A percentile compares a stretch with the other conserved stretches of the same genome.
Conservation (phyloP, 2,113 vertebrate genomes). For the Proterorhinus semilunaris region DNA sequence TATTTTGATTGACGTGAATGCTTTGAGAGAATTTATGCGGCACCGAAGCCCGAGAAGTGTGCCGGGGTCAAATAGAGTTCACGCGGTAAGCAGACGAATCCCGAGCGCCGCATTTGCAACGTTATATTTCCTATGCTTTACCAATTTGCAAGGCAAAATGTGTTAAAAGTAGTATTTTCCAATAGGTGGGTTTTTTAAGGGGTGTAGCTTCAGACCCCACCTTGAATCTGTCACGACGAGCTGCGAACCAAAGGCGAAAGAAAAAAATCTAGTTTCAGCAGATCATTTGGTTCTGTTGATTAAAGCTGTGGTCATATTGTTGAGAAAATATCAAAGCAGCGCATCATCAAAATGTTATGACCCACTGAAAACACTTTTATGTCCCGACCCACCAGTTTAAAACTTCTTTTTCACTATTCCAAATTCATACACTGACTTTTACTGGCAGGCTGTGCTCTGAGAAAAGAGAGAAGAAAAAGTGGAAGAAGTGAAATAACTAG, state of each 20-base stretch:
- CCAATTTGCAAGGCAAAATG: not conserved
- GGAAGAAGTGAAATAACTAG: conserved; percentile 14
- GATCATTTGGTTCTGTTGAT: too few relatives aligned
- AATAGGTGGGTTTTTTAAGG: too few relatives aligned
- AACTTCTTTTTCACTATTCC: not conserved
- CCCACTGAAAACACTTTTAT: too few relatives aligned
- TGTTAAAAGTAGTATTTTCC: not conserved
- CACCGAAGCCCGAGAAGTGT: conserved; percentile 58
- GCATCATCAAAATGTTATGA: too few relatives aligned
- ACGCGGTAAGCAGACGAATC: conserved; percentile 41
- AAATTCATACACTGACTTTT: not conserved
- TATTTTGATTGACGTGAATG: conserved; percentile 65
- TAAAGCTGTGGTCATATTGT: too few relatives aligned
- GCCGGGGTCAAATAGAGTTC: conserved; percentile 69
- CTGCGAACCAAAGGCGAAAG: too few relatives aligned
- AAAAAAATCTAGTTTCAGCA: too few relatives aligned
- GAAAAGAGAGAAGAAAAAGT: conserved; percentile 7
- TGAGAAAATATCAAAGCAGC: too few relatives aligned
- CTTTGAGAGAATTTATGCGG: conserved; percentile 60
- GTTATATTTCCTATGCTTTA: conserved; percentile 11
- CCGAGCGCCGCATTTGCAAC: conserved; percentile 32
- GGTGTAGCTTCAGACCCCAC: too few relatives aligned
- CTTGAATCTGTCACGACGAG: too few relatives aligned
- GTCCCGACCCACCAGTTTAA: too few relatives aligned
- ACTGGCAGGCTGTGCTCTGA: conserved; percentile 9